Evolutionary conservation across 2,797 vertebrate genomes (phyloP).

Genomic region (Falco biarmicus): DNA sequence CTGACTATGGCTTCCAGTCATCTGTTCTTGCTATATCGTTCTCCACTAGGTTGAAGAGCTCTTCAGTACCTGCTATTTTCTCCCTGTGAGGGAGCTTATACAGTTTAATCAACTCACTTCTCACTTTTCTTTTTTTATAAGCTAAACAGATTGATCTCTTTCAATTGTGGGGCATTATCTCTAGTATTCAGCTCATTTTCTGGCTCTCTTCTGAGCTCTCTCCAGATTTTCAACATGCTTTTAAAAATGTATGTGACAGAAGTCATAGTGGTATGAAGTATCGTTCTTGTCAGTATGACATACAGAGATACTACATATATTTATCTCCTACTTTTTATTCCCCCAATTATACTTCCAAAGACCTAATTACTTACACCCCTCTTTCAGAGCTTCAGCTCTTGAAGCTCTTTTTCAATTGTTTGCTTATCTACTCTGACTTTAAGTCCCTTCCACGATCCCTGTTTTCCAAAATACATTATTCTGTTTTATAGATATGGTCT

Average conservation of each 20-base stretch:
- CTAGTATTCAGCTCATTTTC: neutral
- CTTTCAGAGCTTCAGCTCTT: neutral
- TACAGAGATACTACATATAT: neutral
- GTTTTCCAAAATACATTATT: neutral
- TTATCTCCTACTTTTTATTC: neutral
- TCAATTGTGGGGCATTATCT: neutral
- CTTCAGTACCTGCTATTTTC: neutral
- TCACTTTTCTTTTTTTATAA: neutral
- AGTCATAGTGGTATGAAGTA: neutral
- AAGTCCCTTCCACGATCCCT: neutral
- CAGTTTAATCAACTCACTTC: neutral
- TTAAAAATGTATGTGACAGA: neutral
- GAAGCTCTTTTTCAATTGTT: neutral
- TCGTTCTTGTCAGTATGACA: neutral
- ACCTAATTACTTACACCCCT: neutral
- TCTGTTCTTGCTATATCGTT: neutral
- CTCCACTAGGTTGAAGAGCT: neutral
- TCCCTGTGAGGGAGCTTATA: neutral
- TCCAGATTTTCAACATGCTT: neutral
- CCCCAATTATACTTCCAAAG: neutral
- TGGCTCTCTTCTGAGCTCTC: neutral
- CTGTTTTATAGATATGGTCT: neutral
- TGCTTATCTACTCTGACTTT: neutral
- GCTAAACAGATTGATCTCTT: neutral
- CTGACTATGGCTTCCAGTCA: neutral